Percentiles rank a stretch among this genome's conserved stretches.
phyloP scores from a whole-genome alignment of 2,888 invertebrate genomes.

The Idaea dimidiata region DNA sequence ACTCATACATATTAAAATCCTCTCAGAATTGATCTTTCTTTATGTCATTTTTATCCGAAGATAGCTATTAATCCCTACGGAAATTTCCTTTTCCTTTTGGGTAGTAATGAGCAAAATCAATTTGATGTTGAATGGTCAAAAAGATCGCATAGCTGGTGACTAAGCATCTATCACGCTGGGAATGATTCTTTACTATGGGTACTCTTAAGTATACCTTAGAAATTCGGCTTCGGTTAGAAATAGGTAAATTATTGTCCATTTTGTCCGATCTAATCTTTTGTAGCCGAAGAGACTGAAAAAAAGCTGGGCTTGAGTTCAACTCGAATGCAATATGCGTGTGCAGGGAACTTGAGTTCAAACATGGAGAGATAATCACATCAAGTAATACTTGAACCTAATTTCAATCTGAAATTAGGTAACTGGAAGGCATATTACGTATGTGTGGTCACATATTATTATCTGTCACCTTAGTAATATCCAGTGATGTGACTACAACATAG shows the following conservation, averaged over 20 bases:
- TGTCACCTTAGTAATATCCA: no score
- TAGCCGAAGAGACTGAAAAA: no score
- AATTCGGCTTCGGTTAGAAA: background rate
- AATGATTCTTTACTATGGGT: background rate
- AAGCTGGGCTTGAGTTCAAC: no score
- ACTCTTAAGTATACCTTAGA: background rate
- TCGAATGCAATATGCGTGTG: no score
- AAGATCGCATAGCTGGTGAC: background rate
- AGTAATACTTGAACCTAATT: no score
- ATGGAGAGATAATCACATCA: no score
- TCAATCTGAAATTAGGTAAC: no score
- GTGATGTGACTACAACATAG: no score
- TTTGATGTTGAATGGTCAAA: conserved; percentile 20
- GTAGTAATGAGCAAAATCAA: conserved; percentile 14
- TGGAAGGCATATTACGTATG: no score
- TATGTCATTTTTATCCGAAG: conserved; percentile 49
- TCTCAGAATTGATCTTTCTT: conserved; percentile 54
- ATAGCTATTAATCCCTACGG: conserved; percentile 41
- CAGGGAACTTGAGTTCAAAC: no score
- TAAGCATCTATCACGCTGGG: background rate
- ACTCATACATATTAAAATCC: conserved; percentile 70
- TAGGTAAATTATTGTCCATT: background rate
- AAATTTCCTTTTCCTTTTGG: conserved; percentile 40
- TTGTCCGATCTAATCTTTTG: background rate
- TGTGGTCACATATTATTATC: no score